Evolutionary conservation across 2,113 vertebrate species (phyloP).

Genomic region (Ovibos moschatus): DNA sequence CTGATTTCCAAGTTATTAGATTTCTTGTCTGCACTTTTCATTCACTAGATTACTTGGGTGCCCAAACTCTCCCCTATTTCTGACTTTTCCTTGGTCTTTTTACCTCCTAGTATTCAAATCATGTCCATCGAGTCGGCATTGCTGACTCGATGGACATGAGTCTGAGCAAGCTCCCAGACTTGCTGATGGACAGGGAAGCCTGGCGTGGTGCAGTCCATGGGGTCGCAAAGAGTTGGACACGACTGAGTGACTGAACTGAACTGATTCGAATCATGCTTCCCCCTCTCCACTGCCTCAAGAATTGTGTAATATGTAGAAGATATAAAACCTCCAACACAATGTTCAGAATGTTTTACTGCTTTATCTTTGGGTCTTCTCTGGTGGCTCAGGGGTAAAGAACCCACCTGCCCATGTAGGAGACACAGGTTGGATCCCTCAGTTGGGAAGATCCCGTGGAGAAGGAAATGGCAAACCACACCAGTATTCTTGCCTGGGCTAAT

Average conservation of each 20-base stretch:
- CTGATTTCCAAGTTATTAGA: slow-evolving; percentile 34
- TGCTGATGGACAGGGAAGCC: neutral
- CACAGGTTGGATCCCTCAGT: neutral
- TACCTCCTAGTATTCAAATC: neutral
- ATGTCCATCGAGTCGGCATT: neutral
- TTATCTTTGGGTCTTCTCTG: neutral
- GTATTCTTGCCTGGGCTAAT: neutral
- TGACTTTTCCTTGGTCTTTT: slow-evolving; percentile 30
- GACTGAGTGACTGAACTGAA: neutral
- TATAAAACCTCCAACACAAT: neutral
- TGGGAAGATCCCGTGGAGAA: neutral
- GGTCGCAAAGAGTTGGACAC: neutral
- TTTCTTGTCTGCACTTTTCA: slow-evolving; percentile 11
- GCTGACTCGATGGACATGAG: neutral
- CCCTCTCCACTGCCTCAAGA: neutral
- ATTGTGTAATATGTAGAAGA: neutral
- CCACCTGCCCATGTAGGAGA: neutral
- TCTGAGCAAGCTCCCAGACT: neutral
- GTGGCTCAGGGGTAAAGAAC: neutral
- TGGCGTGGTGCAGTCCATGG: neutral
- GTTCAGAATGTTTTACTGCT: neutral
- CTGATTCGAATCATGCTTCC: neutral
- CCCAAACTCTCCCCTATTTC: neutral
- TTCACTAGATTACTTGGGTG: neutral
- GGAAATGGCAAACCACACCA: neutral